Conservation (phyloP, 2,888 invertebrate species). For the Dusona sp. region DNA sequence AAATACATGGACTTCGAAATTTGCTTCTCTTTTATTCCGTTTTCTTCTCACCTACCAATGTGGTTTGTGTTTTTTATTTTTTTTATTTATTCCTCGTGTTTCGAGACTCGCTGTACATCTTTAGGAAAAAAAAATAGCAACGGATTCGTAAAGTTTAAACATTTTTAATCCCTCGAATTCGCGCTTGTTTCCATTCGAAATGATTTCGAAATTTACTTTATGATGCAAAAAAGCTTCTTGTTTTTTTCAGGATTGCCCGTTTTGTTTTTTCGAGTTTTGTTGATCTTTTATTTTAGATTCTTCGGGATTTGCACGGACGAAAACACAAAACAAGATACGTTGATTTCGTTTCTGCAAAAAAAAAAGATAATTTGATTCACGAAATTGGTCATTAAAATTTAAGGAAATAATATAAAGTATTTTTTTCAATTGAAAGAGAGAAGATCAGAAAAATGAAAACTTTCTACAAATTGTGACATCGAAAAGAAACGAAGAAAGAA, state of each 20-base stretch:
- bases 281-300: not conserved
- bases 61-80: not conserved
- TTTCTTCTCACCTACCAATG: not conserved
- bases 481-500: not conserved
- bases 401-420: too few relatives aligned
- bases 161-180: too few relatives aligned
- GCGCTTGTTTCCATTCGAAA: not conserved
- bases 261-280: too few relatives aligned
- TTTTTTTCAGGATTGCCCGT: not conserved
- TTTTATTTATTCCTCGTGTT: not conserved
- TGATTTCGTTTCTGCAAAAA: too few relatives aligned
- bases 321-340: too few relatives aligned
- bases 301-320: too few relatives aligned
- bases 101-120: not conserved
- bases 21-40: not conserved
- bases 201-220: not conserved
- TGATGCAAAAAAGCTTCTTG: not conserved
- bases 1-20: conserved; percentile 34
- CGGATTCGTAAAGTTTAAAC: not conserved
- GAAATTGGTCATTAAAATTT: too few relatives aligned
- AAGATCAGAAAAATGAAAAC: not conserved
- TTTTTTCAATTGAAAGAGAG: too few relatives aligned
- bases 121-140: not conserved
- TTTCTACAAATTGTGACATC: not conserved
- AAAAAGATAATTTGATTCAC: too few relatives aligned